Conservation (phyloP, 1,140 invertebrate genomes). For the Panagrolaimus sp. region DNA sequence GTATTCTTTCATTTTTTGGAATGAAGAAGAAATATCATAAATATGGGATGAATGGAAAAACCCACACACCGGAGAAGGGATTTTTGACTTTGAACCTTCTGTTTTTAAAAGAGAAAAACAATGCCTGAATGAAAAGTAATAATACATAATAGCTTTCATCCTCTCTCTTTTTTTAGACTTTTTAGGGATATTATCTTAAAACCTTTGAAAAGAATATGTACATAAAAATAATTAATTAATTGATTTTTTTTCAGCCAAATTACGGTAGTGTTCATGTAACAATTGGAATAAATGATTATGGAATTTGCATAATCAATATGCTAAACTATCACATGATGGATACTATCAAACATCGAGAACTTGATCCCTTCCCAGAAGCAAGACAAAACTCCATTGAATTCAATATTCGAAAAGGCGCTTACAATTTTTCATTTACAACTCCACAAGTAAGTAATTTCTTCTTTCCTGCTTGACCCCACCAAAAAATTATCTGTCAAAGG, state of each 20-base stretch:
- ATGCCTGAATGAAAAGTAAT: background rate
- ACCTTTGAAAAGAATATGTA: background rate
- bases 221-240: background rate
- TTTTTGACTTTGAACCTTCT: conserved; percentile 2
- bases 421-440: background rate
- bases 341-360: background rate
- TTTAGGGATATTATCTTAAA: background rate
- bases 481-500: too few species aligned
- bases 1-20: too few species aligned
- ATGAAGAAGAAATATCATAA: too few species aligned
- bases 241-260: background rate
- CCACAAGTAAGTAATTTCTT: background rate
- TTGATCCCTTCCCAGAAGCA: background rate
- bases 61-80: too few species aligned
- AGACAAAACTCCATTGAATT: background rate
- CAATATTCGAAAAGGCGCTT: background rate
- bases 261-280: background rate
- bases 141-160: too few species aligned
- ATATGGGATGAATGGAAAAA: too few species aligned
- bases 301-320: conserved; percentile 1
- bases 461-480: too few species aligned
- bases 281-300: conserved; percentile 10
- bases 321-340: background rate
- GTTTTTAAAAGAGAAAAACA: background rate
- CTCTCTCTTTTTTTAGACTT: background rate